phyloP scores from a whole-genome alignment of 2,113 vertebrate genomes.

The Ceuthmochares aereus region DNA sequence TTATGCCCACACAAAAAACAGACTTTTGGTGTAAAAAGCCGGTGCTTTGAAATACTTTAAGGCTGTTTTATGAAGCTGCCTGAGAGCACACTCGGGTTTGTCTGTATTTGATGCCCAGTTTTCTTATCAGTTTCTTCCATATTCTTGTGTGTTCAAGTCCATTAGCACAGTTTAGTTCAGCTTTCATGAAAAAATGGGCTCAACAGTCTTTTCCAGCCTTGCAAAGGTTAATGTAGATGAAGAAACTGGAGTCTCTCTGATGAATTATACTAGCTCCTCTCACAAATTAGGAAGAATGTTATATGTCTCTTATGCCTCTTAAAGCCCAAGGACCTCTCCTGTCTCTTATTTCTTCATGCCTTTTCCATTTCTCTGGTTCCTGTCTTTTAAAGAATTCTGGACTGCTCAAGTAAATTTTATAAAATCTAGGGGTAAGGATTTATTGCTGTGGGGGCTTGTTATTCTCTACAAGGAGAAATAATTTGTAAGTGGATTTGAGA shows the following conservation, averaged over 20 bases:
- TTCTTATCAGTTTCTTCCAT: background rate
- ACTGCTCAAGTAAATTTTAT: background rate
- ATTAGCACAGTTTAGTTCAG: background rate
- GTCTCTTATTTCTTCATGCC: background rate
- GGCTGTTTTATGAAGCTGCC: background rate
- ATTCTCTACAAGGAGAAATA: background rate
- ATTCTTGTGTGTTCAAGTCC: background rate
- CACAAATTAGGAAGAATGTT: background rate
- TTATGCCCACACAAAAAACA: too few relatives aligned
- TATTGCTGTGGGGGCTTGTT: slow-evolving; percentile 2
- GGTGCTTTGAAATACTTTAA: background rate
- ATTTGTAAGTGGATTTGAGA: background rate
- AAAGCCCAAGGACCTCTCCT: background rate
- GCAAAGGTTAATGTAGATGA: background rate
- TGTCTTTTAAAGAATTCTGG: background rate
- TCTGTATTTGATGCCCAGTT: background rate
- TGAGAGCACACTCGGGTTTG: background rate
- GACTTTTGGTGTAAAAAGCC: background rate
- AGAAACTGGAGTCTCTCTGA: slow-evolving; percentile 2
- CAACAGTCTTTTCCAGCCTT: background rate
- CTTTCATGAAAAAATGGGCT: background rate
- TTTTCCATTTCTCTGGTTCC: background rate
- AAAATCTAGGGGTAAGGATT: background rate
- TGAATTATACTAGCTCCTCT: background rate
- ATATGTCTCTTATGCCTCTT: background rate